A percentile compares a stretch with the other conserved stretches of the same genome.
These are phyloP conservation scores for Microtus oregoni DNA, from an alignment of 2,113 vertebrate genomes.

Conservation along the genomic window DNA sequence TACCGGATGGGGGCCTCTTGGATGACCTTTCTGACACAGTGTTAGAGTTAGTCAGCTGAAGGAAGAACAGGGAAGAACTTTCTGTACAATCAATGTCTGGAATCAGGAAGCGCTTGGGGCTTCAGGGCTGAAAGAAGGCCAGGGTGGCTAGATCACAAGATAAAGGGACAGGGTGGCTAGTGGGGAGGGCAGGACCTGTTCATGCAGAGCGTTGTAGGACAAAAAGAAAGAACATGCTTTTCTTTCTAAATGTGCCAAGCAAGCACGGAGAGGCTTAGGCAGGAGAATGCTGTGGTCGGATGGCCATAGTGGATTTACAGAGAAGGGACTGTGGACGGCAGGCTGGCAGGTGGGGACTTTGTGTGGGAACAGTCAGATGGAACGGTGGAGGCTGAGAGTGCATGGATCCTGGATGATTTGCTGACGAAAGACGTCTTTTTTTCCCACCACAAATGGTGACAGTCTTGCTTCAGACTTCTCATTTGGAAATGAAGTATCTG, in stretches of 20 bases:
- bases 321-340: slow-evolving; percentile 9
- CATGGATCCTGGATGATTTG: neutral
- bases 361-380: neutral
- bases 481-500: neutral
- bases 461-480: neutral
- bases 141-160: neutral
- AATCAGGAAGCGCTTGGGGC: neutral
- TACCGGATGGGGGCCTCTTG: neutral
- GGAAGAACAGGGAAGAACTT: neutral
- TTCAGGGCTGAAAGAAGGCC: slow-evolving; percentile 32
- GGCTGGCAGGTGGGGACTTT: neutral
- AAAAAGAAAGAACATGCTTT: neutral
- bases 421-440: neutral
- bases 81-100: neutral
- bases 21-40: neutral
- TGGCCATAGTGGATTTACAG: neutral
- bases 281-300: neutral
- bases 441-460: neutral
- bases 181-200: neutral
- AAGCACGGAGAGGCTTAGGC: neutral
- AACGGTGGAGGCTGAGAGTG: neutral
- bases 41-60: neutral
- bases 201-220: neutral
- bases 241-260: slow-evolving; percentile 14
- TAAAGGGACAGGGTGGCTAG: neutral